Evolutionary conservation across 1,140 invertebrate genomes (phyloP).

Genomic region (Lerema accius): DNA sequence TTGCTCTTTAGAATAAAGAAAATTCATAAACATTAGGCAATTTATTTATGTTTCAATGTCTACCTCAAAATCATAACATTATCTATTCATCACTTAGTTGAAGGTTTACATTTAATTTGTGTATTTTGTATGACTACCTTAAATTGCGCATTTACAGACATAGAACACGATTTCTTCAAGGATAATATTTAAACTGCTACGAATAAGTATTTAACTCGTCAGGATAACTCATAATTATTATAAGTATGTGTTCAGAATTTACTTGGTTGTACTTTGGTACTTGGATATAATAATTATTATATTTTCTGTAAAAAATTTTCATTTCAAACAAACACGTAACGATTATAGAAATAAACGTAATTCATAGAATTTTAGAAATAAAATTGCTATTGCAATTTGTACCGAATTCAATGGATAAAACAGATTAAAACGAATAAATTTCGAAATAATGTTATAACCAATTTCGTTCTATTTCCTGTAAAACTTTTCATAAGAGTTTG

Average conservation of each 20-base stretch:
- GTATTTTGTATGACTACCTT: conserved; percentile 45
- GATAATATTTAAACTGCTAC: conserved; percentile 39
- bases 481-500: too few species aligned
- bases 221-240: conserved; percentile 21
- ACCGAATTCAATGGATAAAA: too few species aligned
- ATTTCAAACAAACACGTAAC: too few species aligned
- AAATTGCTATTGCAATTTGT: too few species aligned
- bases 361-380: too few species aligned
- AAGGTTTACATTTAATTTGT: conserved; percentile 49
- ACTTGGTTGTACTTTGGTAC: too few species aligned
- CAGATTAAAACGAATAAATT: too few species aligned
- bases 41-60: background rate
- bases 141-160: conserved; percentile 61
- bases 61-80: conserved; percentile 19
- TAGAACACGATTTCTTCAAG: conserved; percentile 64
- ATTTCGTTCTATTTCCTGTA: too few species aligned
- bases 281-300: too few species aligned
- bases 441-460: too few species aligned
- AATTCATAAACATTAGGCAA: background rate
- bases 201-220: conserved; percentile 29
- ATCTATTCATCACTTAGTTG: conserved; percentile 36
- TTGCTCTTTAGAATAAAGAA: background rate
- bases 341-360: too few species aligned
- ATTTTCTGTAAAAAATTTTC: too few species aligned
- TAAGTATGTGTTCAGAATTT: conserved; percentile 10